Base-by-base conservation (phyloP, 2,888 invertebrate genomes). In the Phrixothrix hirtus region DNA sequence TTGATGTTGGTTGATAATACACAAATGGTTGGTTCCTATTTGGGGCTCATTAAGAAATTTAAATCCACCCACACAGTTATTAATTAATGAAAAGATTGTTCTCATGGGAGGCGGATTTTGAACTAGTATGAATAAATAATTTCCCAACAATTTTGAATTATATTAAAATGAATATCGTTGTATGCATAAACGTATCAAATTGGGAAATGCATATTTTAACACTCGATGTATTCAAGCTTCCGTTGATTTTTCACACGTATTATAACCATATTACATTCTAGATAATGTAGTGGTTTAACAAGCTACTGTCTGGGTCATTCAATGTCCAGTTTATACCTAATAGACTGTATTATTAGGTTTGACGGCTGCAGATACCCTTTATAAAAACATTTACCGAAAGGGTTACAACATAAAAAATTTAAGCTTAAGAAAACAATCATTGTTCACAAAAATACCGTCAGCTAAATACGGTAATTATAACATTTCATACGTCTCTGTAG, bases 1-100 rank as follows among this genome's bases (percentile, higher is more conserved):
- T 62, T 52, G 62, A 61, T 58, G 61, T 60, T 63, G 59, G 61
- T 34, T 53, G 42, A 63, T 57, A 55, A 58, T 46, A 62, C 62
- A 55, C 61, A 65, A 67, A 66, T 66, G 65, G 66, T 64, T 63
- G 66, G 67, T 67, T 64, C 69, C 67, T 63, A 66, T 67, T 66
- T 63, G 64, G 66, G 57, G 58, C 53, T 59, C 60, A 63, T 65
- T 66, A 63, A 63, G 57, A 58, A 58, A 65, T 63, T 68, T 66
- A 66, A 66, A 64, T 62, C 53, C 64, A 62, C 67, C 68, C 64
- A 67, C 69, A 61, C 66, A 46, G 49, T 58, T 59, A 63, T 66
- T 67, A 68, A 66, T 65, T 63, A 62, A 66, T 63, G 57, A 57
- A 63, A 63, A 62, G 62, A 66, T 63, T 64, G 61, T 63, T 63